These are phyloP conservation scores for Chromobotia macracanthus DNA, from an alignment of 2,797 vertebrate genomes.

Conservation along the genomic window DNA sequence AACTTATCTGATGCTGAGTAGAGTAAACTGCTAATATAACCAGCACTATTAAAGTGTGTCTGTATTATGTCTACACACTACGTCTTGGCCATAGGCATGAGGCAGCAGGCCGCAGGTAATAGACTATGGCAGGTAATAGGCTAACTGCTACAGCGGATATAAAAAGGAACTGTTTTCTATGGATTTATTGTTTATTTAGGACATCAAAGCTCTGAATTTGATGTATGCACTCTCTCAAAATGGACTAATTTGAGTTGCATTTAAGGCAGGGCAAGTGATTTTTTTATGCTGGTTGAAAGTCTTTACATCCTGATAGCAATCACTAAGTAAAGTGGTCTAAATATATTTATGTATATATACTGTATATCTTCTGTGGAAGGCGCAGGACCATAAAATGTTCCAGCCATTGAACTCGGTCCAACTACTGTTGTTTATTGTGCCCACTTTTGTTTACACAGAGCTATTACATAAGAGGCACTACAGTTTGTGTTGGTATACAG, in stretches of 20 bases:
- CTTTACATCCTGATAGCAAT: too few relatives aligned
- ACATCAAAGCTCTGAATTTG: not conserved
- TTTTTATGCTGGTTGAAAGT: too few relatives aligned
- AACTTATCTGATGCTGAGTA: conserved; percentile 1
- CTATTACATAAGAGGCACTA: too few relatives aligned
- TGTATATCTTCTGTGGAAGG: too few relatives aligned
- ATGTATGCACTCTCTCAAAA: not conserved
- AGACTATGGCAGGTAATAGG: not conserved
- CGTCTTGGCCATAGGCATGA: not conserved
- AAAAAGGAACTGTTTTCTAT: not conserved
- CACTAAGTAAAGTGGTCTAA: too few relatives aligned
- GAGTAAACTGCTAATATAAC: conserved; percentile 12
- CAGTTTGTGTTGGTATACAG: too few relatives aligned
- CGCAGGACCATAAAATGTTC: too few relatives aligned
- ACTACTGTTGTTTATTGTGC: too few relatives aligned
- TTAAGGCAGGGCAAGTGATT: not conserved
- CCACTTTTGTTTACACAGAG: too few relatives aligned
- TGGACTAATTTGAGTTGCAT: not conserved
- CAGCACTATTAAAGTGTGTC: not conserved
- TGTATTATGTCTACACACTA: not conserved
- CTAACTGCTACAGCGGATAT: not conserved
- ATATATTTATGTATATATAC: too few relatives aligned
- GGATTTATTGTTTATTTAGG: not conserved
- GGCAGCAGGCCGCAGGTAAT: not conserved
- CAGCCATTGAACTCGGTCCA: too few relatives aligned